phyloP scores from a whole-genome alignment of 2,888 invertebrate genomes.

The Scrobipalpa costella region DNA sequence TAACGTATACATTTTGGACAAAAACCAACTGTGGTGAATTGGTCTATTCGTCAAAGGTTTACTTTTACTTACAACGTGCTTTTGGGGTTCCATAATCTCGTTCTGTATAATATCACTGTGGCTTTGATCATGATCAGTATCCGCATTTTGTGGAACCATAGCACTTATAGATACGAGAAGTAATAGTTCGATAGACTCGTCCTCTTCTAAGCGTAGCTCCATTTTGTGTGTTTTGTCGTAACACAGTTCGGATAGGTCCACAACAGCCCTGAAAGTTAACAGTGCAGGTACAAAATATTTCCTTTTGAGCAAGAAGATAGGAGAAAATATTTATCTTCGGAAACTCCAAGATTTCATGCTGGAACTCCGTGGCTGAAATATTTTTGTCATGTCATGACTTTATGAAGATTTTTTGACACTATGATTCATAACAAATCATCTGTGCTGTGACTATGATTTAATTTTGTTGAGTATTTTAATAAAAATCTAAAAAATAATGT shows the following conservation, averaged over 20 bases:
- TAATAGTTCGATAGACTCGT: conserved; percentile 86
- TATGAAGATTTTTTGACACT: too few relatives aligned
- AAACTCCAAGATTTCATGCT: too few relatives aligned
- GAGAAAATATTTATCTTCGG: too few relatives aligned
- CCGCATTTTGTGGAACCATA: conserved; percentile 61
- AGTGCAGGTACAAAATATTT: too few relatives aligned
- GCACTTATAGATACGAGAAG: conserved; percentile 96
- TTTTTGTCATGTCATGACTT: too few relatives aligned
- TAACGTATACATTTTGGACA: too few relatives aligned
- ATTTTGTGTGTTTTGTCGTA: conserved; percentile 94
- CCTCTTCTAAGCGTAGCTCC: conserved; percentile 91
- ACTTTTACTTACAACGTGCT: conserved; percentile 82
- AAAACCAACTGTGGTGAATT: too few relatives aligned
- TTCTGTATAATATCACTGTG: background rate
- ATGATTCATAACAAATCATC: too few relatives aligned
- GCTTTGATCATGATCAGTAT: background rate
- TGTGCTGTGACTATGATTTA: too few relatives aligned
- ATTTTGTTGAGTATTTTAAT: too few relatives aligned
- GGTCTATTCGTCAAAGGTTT: background rate
- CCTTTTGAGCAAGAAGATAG: conserved; percentile 21
- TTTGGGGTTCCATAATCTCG: conserved; percentile 37
- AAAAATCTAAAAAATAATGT: too few relatives aligned
- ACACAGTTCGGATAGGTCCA: conserved; percentile 89
- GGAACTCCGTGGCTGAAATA: too few relatives aligned
- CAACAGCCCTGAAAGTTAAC: conserved; percentile 77